A percentile compares a stretch with the other conserved stretches of the same genome.
Evolutionary conservation across 2,888 invertebrate genomes (phyloP).

Genomic region (Cerastis rubricosa): DNA sequence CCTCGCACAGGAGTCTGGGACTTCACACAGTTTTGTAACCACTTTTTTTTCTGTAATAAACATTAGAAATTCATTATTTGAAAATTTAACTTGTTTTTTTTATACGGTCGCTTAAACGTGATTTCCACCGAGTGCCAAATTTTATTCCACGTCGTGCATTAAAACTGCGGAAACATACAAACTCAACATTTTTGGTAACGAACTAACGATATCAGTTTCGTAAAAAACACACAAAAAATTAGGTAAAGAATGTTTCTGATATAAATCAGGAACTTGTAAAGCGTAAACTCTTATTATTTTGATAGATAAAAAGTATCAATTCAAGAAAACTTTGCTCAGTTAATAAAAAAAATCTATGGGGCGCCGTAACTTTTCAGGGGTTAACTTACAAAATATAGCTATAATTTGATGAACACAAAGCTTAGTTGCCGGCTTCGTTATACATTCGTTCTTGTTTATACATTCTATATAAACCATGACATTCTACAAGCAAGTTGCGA

Average conservation of each 20-base stretch:
- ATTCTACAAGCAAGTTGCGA: not conserved
- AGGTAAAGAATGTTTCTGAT: slow-evolving; percentile 15
- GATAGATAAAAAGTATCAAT: slow-evolving; percentile 13
- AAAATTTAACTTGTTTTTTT: no score
- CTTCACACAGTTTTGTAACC: no score
- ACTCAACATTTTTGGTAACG: not conserved
- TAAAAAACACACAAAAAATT: not conserved
- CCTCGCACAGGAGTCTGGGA: no score
- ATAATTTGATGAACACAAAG: no score
- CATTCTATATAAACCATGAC: not conserved
- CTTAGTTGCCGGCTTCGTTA: no score
- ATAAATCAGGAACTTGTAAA: slow-evolving; percentile 7
- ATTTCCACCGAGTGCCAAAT: not conserved
- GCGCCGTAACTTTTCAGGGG: slow-evolving; percentile 8
- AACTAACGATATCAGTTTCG: not conserved
- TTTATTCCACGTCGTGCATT: no score
- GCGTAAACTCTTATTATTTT: not conserved
- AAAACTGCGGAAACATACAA: not conserved
- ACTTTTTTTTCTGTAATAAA: no score
- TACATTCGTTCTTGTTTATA: no score
- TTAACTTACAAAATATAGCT: not conserved
- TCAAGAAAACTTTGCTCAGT: slow-evolving; percentile 10
- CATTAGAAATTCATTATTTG: no score
- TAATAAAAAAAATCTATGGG: slow-evolving; percentile 25
- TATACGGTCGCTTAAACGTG: no score